Percentiles rank a stretch among this genome's conserved stretches.
These are phyloP conservation scores for Apodemus sylvaticus DNA, from an alignment of 2,113 vertebrate genomes.

Conservation along the genomic window DNA sequence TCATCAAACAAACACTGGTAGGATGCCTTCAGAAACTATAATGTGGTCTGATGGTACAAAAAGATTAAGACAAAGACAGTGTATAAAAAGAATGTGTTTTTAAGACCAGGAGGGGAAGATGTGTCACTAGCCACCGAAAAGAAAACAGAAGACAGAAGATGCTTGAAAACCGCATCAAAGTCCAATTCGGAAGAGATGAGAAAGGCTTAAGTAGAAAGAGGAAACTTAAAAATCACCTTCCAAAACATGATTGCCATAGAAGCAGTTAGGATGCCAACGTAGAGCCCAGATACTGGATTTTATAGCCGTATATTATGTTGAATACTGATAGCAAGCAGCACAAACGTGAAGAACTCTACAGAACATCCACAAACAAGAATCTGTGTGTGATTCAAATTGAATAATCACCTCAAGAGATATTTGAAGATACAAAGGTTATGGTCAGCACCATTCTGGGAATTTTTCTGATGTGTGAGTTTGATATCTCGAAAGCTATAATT, in stretches of 20 bases:
- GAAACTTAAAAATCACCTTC: slow-evolving; percentile 6
- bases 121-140: neutral
- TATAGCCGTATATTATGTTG: neutral
- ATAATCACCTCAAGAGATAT: neutral
- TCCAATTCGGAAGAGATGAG: neutral
- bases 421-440: neutral
- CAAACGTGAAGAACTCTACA: neutral
- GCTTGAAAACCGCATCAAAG: slow-evolving; percentile 29
- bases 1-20: slow-evolving; percentile 26
- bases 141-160: neutral
- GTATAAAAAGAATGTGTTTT: neutral
- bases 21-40: slow-evolving; percentile 23
- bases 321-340: neutral
- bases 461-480: slow-evolving; percentile 17
- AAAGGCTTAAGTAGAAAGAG: slow-evolving; percentile 4
- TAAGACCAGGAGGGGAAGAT: neutral
- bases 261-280: neutral
- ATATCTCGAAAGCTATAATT: neutral
- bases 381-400: slow-evolving; percentile 1
- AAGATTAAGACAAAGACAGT: neutral
- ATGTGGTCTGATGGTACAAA: slow-evolving; percentile 15
- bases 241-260: slow-evolving; percentile 29
- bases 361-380: neutral
- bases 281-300: neutral
- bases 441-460: neutral